Evolutionary conservation across 2,797 vertebrate species (phyloP), one percentile per base, ranked within the genome.

Genomic region (Jordanella pulchra): DNA sequence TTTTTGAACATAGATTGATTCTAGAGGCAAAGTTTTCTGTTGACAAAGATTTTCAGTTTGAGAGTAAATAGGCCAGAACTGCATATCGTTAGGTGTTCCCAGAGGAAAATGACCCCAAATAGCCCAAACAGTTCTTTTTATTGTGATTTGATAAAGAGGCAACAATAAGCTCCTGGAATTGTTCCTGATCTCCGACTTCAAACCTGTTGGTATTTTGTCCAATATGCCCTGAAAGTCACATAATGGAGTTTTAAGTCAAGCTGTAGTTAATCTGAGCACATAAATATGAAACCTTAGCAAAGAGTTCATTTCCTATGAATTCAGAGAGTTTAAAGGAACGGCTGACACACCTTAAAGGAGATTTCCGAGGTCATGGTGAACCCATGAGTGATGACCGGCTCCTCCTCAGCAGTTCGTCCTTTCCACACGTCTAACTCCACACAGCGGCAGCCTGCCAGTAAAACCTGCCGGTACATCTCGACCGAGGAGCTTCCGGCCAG

Each of bases 301-400:
- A 6, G 56, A 6, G 18, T 11, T 13, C 32, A 39, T 60, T 60
- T 35, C 21, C 35, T 15, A 35, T 12, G 3, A 10, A 11, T 60
- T 60, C 12, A 60, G 21, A 60, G 28, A 35, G 18, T 23, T 60
- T 60, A 30, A 65, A 17, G 18, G 4, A 65, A 27, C 3, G 44
- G 15, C 60, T 48, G 28, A 39, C 47, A 5, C 28, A 92, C 91
- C 89, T 91, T 92, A 42, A 93, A 92, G 3, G 82, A 53, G 89
- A 99, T 99, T 86, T 99, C 98, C 0, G 98, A 97, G 7, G 98
- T 99, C 98, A 99, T 99, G 80, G 98, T 99, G 85, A 99, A 99
- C 0, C 98, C 98, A 0, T 99, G 98, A 0, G 98, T 99, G 89
- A 99, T 99, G 89, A 99, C 97, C 0, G 98, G 98, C 55, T 99